Evolutionary conservation across 1,140 invertebrate genomes (phyloP), one percentile per base, ranked within the genome.

Genomic region (Papilio xuthus): DNA sequence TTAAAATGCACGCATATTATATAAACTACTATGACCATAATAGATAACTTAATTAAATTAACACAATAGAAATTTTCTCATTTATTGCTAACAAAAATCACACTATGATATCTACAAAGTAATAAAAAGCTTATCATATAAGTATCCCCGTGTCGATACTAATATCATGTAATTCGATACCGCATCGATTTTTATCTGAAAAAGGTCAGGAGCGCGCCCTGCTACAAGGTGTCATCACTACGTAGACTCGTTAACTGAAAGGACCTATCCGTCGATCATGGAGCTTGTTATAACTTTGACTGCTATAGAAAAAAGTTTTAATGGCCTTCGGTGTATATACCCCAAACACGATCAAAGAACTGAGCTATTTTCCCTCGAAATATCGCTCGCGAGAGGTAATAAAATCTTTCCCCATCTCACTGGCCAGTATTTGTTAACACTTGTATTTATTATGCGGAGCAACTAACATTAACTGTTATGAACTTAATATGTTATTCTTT

Each of bases 241-340:
- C 28, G 74, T 41, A 26, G 74, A 76, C 53, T 76, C 74, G 74
- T 76, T 76, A 76, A 76, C 74, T 76, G 53, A 60, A 60, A 60
- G 74, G 56, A 76, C 53, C 74, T 76, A 76, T 76, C 74, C 74
- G 74, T 76, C 74, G 74, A 76, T 76, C 74, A 76, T 76, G 53
- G 32, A 76, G 74, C 74, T 76, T 76, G 74, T 76, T 76, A 76
- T 76, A 76, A 76, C 74, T 76, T 76, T 76, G 15, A 63, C 74
- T 76, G 74, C 74, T 76, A 76, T 76, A 76, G 74, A 76, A 76
- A 76, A 76, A 76, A 76, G 74, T 76, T 76, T 76, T 76, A 76
- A 76, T 76, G 74, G 74, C 53, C 74, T 76, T 76, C 74, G 53
- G 50, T 75, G 37, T 76, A 76, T 56, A 75, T 63, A 75, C 50